These are phyloP conservation scores for Ladona fulva DNA, from an alignment of 1,140 invertebrate species.

Conservation along the genomic window DNA sequence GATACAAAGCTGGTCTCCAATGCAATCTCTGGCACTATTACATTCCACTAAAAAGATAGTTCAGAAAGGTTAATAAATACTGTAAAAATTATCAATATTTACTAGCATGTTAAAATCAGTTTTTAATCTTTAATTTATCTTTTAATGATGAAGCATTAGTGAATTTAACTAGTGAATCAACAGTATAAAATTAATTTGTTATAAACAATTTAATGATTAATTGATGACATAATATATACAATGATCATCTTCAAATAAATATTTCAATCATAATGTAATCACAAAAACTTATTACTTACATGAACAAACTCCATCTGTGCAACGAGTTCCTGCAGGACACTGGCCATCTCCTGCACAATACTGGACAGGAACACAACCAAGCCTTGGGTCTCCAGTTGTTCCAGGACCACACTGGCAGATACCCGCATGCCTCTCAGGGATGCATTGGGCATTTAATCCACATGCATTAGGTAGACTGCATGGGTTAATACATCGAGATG, in stretches of 20 bases:
- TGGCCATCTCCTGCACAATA: constrained; percentile 60
- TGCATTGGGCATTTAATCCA: constrained; percentile 66
- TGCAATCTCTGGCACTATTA: constrained; percentile 65
- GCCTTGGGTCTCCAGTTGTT: constrained; percentile 72
- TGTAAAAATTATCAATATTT: too few species aligned
- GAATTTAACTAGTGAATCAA: too few species aligned
- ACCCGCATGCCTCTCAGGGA: constrained; percentile 40
- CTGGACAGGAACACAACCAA: constrained; percentile 69
- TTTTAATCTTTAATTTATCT: too few species aligned
- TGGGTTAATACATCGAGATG: constrained; percentile 69
- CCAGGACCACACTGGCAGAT: constrained; percentile 71
- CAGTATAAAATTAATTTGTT: too few species aligned
- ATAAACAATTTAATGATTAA: too few species aligned
- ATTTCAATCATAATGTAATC: too few species aligned
- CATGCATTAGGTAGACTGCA: constrained; percentile 72
- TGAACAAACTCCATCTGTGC: constrained; percentile 69
- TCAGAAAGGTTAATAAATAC: neutral
- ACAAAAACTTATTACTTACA: constrained; percentile 37
- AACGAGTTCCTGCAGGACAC: constrained; percentile 70
- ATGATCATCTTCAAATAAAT: too few species aligned
- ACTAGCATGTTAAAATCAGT: too few species aligned
- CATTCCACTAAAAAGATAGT: constrained; percentile 48
- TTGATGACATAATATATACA: too few species aligned
- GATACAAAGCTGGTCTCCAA: constrained; percentile 69
- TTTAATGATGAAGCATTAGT: too few species aligned